Evolutionary conservation across 2,888 invertebrate species (phyloP).

Genomic region (Amaurobius ferox): DNA sequence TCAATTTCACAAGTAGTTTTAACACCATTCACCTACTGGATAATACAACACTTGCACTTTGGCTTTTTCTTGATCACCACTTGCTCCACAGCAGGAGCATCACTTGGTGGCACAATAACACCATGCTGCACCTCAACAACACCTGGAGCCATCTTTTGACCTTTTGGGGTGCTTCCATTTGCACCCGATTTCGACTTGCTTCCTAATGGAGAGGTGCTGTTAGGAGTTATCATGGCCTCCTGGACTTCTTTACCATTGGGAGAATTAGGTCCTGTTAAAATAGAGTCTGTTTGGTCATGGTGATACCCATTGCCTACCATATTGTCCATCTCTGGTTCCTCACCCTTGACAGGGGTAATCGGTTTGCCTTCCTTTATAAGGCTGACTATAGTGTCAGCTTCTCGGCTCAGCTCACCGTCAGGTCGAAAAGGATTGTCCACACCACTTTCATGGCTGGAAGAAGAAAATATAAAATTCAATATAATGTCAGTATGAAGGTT

Average conservation of each 20-base stretch:
- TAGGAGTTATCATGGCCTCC: slow-evolving; percentile 30
- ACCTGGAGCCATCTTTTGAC: slow-evolving; percentile 76
- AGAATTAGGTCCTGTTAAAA: background rate
- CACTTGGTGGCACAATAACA: slow-evolving; percentile 82
- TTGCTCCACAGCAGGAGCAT: slow-evolving; percentile 88
- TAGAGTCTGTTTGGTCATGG: slow-evolving; percentile 56
- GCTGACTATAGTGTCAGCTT: slow-evolving; percentile 97
- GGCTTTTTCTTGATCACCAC: slow-evolving; percentile 96
- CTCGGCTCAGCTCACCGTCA: slow-evolving; percentile 94
- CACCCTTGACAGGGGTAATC: slow-evolving; percentile 80
- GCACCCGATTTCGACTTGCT: slow-evolving; percentile 60
- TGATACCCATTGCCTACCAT: slow-evolving; percentile 31
- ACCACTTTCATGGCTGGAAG: slow-evolving; percentile 91
- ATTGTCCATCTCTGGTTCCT: slow-evolving; percentile 26
- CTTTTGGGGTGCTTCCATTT: slow-evolving; percentile 73
- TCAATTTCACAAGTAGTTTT: background rate
- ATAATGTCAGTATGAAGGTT: no score
- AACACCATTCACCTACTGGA: slow-evolving; percentile 61
- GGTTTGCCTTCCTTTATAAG: slow-evolving; percentile 94
- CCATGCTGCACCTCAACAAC: slow-evolving; percentile 85
- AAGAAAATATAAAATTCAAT: no score
- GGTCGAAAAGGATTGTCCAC: slow-evolving; percentile 99
- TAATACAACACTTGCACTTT: slow-evolving; percentile 93
- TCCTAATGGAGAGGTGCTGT: slow-evolving; percentile 3
- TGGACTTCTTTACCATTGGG: slow-evolving; percentile 17